Base-by-base conservation (phyloP, 30 jellyfish, hydroid and myxozoan species). In the Catostylus mosaicus region DNA sequence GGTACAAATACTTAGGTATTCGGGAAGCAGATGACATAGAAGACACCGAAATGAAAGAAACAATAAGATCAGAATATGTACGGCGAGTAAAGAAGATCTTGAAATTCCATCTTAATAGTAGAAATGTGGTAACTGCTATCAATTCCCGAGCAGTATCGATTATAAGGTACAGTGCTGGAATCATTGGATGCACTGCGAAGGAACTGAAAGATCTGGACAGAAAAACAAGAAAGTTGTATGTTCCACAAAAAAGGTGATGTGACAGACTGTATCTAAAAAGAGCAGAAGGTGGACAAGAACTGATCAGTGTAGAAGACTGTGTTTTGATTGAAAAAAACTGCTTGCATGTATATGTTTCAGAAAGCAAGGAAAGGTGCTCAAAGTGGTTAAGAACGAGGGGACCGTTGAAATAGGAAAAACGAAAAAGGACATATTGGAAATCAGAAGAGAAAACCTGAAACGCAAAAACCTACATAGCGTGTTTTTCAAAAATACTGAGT, bases 361-460 rank as follows among this genome's bases (percentile, higher is more conserved):
- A 51, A 31, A 72, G 84, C 84, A 47, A 72, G 84, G 84, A 72
- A 72, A 72, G 84, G 40, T 72, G 84, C 71, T 72, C 84, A 36
- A 45, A 72, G 84, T 31, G 51, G 84, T 68, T 34, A 36, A 68
- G 34, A 68, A 27, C n/a, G 80, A 68, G 32, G 80, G 64, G 32
- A 68, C 61, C n/a, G 65, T 34, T 34, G 66, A 11, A 23, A 34
- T 65, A 6, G 78, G 50, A 65, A 35, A 57, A 57, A 57, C 14
- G 18, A 57, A 65, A 27, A 61, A 65, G 24, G 50, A 27, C 78
- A 65, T 65, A 8, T 30, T n/a, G 48, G 11, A 65, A 57, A 24
- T 6, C 63, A 65, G 78, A 65, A 12, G 63, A 65, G 78, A 65
- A 23, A 31, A 65, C 19, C 10, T 65, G 78, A 65, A 65, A 65